Evolutionary conservation across 2,113 vertebrate species (phyloP).

Genomic region (Charina bottae): DNA sequence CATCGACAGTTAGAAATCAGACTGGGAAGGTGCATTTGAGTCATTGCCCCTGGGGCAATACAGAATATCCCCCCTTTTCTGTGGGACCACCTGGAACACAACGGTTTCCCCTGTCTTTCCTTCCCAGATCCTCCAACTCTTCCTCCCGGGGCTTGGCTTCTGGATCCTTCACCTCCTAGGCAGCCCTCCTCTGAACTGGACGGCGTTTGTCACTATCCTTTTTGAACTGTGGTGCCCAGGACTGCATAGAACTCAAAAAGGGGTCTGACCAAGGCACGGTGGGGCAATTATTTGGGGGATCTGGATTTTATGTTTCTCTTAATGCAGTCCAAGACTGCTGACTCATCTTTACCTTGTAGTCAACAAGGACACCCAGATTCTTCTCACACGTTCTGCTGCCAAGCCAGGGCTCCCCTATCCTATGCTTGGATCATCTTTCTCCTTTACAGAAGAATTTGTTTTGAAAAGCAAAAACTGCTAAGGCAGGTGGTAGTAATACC

Average conservation of each 20-base stretch:
- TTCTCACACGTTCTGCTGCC: background rate
- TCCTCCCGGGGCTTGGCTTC: background rate
- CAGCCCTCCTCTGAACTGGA: background rate
- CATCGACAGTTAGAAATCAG: background rate
- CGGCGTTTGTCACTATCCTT: rapidly evolving
- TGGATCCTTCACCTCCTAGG: background rate
- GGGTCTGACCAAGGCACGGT: background rate
- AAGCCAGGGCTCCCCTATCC: background rate
- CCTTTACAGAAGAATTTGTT: background rate
- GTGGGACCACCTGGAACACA: background rate
- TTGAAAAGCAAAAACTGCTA: background rate
- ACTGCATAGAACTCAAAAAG: background rate
- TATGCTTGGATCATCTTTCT: background rate
- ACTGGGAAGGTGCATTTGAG: background rate
- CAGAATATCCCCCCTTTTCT: background rate
- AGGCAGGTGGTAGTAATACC: background rate
- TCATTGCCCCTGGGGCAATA: background rate
- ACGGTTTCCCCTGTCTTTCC: background rate
- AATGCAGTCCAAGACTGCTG: no score
- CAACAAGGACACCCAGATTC: background rate
- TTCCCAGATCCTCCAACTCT: background rate
- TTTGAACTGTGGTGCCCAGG: background rate
- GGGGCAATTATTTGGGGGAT: background rate
- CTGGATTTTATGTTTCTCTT: background rate
- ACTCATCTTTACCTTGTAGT: background rate